Conservation (phyloP, 2,888 invertebrate genomes). For the Dusona sp. region DNA sequence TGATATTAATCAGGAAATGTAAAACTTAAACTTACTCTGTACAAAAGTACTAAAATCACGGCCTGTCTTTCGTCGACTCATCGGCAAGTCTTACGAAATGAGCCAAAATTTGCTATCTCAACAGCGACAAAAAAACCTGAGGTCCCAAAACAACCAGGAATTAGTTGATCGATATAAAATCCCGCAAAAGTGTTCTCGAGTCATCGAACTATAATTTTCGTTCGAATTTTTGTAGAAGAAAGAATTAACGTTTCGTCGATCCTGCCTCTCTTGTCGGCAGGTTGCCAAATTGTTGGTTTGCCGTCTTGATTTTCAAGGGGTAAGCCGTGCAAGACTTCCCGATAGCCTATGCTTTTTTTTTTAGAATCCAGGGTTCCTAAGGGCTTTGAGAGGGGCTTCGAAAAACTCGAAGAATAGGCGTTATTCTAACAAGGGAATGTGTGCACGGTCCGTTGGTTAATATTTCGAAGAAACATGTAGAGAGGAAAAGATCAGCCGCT, state of each 20-base stretch:
- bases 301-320: slow-evolving; percentile 40
- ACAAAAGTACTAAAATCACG: not conserved
- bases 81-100: not conserved
- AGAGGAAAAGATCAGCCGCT: not conserved
- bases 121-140: not conserved
- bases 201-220: slow-evolving; percentile 41
- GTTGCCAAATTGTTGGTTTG: slow-evolving; percentile 63
- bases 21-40: not conserved
- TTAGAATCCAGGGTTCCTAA: slow-evolving; percentile 25
- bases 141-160: not conserved
- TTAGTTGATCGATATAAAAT: not conserved
- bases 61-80: not conserved
- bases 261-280: slow-evolving; percentile 74
- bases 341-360: slow-evolving; percentile 21
- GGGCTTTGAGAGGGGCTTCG: slow-evolving; percentile 30
- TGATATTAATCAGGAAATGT: not conserved
- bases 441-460: slow-evolving; percentile 21
- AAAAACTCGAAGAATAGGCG: slow-evolving; percentile 18
- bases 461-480: slow-evolving; percentile 43
- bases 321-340: slow-evolving; percentile 2
- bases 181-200: slow-evolving; percentile 36
- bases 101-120: not conserved
- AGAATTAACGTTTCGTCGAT: slow-evolving; percentile 56
- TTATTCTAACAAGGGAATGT: slow-evolving; percentile 23
- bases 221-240: slow-evolving; percentile 60